Evolutionary conservation across 2,888 invertebrate genomes (phyloP), one percentile per base, ranked within the genome.

Genomic region (Lottia gigantea): DNA sequence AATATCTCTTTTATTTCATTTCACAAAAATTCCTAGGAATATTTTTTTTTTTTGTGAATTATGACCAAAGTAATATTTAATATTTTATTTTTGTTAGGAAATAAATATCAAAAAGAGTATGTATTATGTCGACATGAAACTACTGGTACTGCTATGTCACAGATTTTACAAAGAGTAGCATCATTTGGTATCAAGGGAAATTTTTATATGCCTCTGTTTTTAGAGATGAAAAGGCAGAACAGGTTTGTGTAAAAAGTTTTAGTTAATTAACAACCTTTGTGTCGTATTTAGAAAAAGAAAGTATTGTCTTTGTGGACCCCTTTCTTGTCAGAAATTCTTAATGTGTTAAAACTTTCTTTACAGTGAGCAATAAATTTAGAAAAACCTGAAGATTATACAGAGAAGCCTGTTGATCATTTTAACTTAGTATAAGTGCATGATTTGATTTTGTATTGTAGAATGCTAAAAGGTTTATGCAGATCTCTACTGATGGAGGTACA

Each of bases 141-240:
- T 79, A 46, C 11, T 62, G n/a, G 66, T 73, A 23, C 40, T n/a
- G 12, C 62, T 2, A 83, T 81, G 81, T 77, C 45, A 23, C 71
- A 65, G 1, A n/a, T 86, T n/a, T 69, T 76, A 25, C 65, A 71
- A 6, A 72, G 78, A 55, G 82, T 86, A 8, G 74, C 81, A 14
- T 77, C 82, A 2, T 87, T 86, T 78, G 86, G 85, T 7, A 74
- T 83, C 79, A 85, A 67, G 86, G 82, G 14, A 80, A 84, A 46
- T 87, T 87, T 75, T 73, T 87, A 25, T 87, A 84, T 80, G 85
- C 81, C 15, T 85, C 87, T 12, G 75, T 82, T 25, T 73, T 74
- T 64, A 72, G 72, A 46, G 63, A 70, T 55, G 70, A 62, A 14
- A 11, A 26, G 67, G 1, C 72, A 72, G 66, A 72, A 49, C 19